Conservation (phyloP, 2,113 vertebrate genomes). For the Sprattus sprattus region DNA sequence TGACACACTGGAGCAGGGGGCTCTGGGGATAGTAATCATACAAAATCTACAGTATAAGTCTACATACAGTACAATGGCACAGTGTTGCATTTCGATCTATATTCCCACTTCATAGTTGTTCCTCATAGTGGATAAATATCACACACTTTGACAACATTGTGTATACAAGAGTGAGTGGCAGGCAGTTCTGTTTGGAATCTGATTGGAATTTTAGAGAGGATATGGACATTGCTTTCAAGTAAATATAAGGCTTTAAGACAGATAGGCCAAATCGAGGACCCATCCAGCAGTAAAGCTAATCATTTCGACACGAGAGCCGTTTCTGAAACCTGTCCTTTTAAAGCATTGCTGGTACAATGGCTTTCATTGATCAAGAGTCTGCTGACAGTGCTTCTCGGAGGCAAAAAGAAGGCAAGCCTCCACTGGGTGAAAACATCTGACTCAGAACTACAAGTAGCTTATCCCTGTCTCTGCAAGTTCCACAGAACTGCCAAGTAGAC, state of each 20-base stretch:
- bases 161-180: neutral
- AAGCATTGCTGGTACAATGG: neutral
- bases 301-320: neutral
- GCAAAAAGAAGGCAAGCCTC: neutral
- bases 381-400: conserved; percentile 1
- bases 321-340: neutral
- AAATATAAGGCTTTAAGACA: neutral
- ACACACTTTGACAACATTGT: neutral
- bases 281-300: neutral
- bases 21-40: conserved; percentile 54
- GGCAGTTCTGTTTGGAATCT: neutral
- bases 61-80: neutral
- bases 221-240: neutral
- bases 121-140: neutral
- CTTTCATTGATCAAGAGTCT: neutral
- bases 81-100: no score
- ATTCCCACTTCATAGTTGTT: neutral
- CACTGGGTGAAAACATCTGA: neutral
- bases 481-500: neutral
- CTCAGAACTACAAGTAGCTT: conserved; percentile 2
- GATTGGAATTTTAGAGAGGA: neutral
- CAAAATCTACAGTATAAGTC: neutral
- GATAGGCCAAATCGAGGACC: neutral
- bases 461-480: neutral
- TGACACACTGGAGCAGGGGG: conserved; percentile 55